Base-by-base conservation (phyloP, 1,140 invertebrate species). In the Drosophila tsacasi region DNA sequence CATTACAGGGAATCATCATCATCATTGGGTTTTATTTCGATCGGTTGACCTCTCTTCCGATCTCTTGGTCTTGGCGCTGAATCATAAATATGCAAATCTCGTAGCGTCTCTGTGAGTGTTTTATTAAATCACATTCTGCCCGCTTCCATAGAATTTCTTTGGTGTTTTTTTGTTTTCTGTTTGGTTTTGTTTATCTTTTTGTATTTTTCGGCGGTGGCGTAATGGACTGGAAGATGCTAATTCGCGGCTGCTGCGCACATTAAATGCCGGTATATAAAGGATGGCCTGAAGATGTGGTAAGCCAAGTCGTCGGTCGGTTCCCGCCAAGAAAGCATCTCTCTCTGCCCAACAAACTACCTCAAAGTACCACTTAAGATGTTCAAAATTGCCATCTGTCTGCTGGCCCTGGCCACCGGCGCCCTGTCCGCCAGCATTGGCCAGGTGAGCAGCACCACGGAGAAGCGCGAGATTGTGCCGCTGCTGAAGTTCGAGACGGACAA, bases 61-160 rank as follows among this genome's bases (percentile, higher is more conserved):
- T 40, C 25, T 47, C 42, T 65, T 40, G 13, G 59, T 37, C 6
- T 58, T 39, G 15, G 27, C 39, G 72, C 35, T 75, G 77, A 80
- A 58, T 79, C 77, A 80, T 57, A 79, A 77, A 74, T 80, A 90
- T 90, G 85, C 86, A 91, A 90, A 90, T 90, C 62, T 44, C 57
- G 62, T 46, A 23, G 58, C 8, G 32, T 21, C 39, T 80, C 47
- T 80, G 76, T 71, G 80, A 89, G 63, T 83, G 76, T 87, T 87
- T 87, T 83, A 76, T 87, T 79, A 74, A 81, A 64, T 50, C 65
- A 74, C 68, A 74, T 83, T 83, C 66, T 75, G 60, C 27, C 35
- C 66, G 76, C 76, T 87, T 86, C 80, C 82, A 83, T 69, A 86
- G 83, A 86, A 86, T 83, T 83, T 87, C 84, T 73, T 73, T 73